Conservation (phyloP, 2,797 vertebrate genomes). For the Odontamblyopus rebecca region DNA sequence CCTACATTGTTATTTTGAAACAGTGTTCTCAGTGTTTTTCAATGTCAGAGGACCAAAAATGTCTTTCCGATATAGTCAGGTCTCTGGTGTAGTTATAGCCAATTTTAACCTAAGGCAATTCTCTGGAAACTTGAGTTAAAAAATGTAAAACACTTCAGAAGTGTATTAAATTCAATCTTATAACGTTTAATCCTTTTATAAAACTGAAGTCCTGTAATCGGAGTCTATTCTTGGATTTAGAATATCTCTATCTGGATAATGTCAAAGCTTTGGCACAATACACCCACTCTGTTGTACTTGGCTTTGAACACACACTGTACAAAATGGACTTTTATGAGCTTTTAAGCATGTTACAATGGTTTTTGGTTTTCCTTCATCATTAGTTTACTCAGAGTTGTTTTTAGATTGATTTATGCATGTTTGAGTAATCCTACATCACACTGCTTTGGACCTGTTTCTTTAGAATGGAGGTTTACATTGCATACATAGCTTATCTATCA, state of each 20-base stretch:
- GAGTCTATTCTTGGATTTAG: conserved; percentile 7
- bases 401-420: no score
- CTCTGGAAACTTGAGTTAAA: background rate
- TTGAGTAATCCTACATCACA: no score
- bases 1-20: background rate
- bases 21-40: no score
- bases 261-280: conserved; percentile 11
- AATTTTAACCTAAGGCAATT: conserved; percentile 18
- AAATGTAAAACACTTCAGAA: conserved; percentile 3
- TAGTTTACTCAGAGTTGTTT: background rate
- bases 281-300: background rate
- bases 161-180: conserved; percentile 1
- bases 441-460: no score
- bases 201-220: conserved; percentile 9
- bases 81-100: background rate
- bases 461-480: no score
- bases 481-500: no score
- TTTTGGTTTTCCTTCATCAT: background rate
- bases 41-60: no score
- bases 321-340: background rate
- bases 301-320: conserved; percentile 8
- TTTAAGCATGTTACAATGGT: background rate
- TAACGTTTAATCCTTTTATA: conserved; percentile 8
- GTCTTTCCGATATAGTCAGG: no score
- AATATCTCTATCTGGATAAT: conserved; percentile 18